Base-by-base conservation (phyloP, 2,113 vertebrate genomes). In the Hippocampus mohnikei region DNA sequence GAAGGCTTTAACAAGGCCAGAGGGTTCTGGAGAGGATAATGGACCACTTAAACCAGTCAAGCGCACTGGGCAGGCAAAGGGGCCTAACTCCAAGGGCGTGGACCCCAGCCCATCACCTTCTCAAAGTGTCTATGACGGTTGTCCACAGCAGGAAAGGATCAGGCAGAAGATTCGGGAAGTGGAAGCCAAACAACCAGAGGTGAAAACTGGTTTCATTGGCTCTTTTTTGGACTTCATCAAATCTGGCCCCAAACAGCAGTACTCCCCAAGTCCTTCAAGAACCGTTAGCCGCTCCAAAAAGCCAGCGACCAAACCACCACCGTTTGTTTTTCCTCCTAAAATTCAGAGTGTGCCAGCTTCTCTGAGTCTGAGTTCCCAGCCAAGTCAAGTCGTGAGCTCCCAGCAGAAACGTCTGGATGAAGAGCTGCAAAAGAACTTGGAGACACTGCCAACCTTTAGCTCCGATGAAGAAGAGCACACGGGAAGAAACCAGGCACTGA, bases 171-270 rank as follows among this genome's bases (percentile, higher is more conserved):
- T 99, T 69, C 94, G 94, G 80, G 97, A 99, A 85, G 96, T 99
- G 53, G 97, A 99, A 79, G 97, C 98, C 89, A 98, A 98, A 76
- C 97, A 99, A 61, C 97, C 97, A 67, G 97, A 99, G 85, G 95
- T 99, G 73, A 99, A 96, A 92, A 98, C 93, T 42, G 97, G 97
- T 72, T 99, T 99, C 84, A 96, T 99, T 8, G 97, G 95, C 59
- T 99, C 97, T 77, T 99, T 99, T 88, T 92, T 99, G 78, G 97
- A 99, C 92, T 99, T 99, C 82, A 90, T 99, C 5, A 99, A 99
- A 83, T 97, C 95, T 70, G 97, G 96, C 58, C 96, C 96, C 70
- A 97, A 96, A 85, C 96, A 97, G 55, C 95, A 96, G 62, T 96
- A 96, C 89, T 96, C 95, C 12, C 93, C 94, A 62, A 95, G 94